Conservation (phyloP, 2,888 invertebrate genomes). For the Dryocosmus kuriphilus region DNA sequence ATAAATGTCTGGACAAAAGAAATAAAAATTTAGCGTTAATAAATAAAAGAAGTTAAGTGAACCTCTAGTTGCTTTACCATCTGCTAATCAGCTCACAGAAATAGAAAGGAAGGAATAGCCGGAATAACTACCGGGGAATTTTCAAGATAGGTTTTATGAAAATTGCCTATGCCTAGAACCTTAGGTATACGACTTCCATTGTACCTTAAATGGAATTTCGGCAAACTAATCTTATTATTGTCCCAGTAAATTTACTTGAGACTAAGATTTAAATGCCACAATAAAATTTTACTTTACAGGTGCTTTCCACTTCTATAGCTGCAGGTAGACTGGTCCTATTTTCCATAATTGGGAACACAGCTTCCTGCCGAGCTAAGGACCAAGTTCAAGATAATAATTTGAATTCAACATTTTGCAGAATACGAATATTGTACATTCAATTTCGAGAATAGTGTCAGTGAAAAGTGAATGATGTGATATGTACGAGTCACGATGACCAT, state of each 20-base stretch:
- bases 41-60: no score
- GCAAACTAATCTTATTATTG: no score
- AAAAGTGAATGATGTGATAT: conserved; percentile 21
- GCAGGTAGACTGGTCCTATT: background rate
- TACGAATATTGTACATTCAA: background rate
- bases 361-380: background rate
- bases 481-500: conserved; percentile 48
- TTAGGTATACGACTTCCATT: no score
- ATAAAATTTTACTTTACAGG: background rate
- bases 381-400: background rate
- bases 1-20: no score
- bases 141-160: no score
- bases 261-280: background rate
- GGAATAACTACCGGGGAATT: no score
- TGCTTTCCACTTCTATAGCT: background rate
- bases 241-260: background rate
- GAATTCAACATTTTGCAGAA: background rate
- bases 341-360: background rate
- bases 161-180: no score
- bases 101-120: no score
- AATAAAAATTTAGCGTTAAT: no score
- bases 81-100: no score
- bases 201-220: background rate
- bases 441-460: conserved; percentile 7
- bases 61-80: no score